Evolutionary conservation across 2,113 vertebrate species (phyloP), one percentile per base, ranked within the genome.

Genomic region (Martes martes): DNA sequence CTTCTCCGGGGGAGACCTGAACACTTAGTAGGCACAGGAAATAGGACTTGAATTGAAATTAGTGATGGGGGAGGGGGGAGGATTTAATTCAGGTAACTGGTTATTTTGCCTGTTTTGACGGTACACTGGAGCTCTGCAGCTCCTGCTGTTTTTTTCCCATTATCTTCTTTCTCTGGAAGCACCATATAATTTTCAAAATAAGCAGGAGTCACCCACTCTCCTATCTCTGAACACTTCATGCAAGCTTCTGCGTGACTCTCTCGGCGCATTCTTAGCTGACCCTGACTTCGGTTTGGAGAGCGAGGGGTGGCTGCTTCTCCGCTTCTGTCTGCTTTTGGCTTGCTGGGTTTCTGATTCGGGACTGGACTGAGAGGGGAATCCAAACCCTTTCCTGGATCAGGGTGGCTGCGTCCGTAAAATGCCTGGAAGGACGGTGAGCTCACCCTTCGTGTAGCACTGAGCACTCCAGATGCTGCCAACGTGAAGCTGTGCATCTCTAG

Each of bases 161-260:
- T 88, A 83, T 93, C 87, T 78, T 83, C 16, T 45, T 86, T 81
- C 79, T 96, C 15, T n/a, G 33, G 89, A 88, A 89, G 63, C 36
- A 96, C 67, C 36, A 1, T 81, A 33, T 82, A 73, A 96, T 90
- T 91, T 97, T 82, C 88, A 82, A 52, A 92, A 79, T 90, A 73
- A 78, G 55, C 18, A 15, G 55, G 69, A 82, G 80, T 61, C 76
- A 50, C 36, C 91, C 61, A 33, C 13, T 47, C 50, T 50, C 4
- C n/a, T 52, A 18, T 85, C 31, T 91, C 76, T 67, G 82, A 59
- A 88, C 42, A 63, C 52, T 11, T 63, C 50, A 39, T 11, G 6
- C 50, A 31, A 4, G 16, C 28, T 52, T 95, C 69, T 21, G 4
- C 6, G 19, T 16, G 81, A 65, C 50, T 47, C 19, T 92, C 57